Conservation (phyloP, 1,140 invertebrate genomes). For the Maconellicoccus hirsutus region DNA sequence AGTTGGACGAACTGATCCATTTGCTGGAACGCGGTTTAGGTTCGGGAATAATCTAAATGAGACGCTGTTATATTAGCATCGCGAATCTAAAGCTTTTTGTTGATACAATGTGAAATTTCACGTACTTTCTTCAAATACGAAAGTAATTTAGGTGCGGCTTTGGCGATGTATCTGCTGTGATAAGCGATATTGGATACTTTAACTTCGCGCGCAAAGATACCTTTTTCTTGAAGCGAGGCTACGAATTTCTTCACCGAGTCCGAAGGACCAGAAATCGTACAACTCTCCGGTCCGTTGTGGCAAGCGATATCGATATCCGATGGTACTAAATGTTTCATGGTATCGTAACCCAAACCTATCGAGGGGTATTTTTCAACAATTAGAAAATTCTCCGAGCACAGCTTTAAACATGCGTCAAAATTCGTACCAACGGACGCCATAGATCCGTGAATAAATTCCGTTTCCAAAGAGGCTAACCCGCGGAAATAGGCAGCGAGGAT, state of each 20-base stretch:
- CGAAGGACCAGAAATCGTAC: slow-evolving; percentile 45
- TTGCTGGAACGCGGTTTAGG: slow-evolving; percentile 56
- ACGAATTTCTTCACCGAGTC: slow-evolving; percentile 38
- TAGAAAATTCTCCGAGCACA: too few species aligned
- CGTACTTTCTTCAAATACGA: slow-evolving; percentile 53
- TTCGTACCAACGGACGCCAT: slow-evolving; percentile 65
- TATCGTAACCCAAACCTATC: slow-evolving; percentile 44
- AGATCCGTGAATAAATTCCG: slow-evolving; percentile 57
- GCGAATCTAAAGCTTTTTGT: too few species aligned
- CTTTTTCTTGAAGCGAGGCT: slow-evolving; percentile 39
- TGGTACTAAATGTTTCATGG: slow-evolving; percentile 41
- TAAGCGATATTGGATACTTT: slow-evolving; percentile 57
- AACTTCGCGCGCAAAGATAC: slow-evolving; percentile 52
- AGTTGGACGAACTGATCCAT: slow-evolving; percentile 81
- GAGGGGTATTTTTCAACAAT: not conserved
- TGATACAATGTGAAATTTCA: too few species aligned
- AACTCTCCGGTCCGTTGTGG: slow-evolving; percentile 51
- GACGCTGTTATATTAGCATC: too few species aligned
- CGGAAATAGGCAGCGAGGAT: slow-evolving; percentile 68
- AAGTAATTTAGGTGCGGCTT: slow-evolving; percentile 59
- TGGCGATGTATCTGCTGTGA: slow-evolving; percentile 63
- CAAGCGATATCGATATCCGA: slow-evolving; percentile 52
- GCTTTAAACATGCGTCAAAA: not conserved
- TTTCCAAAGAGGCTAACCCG: slow-evolving; percentile 70
- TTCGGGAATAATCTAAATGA: slow-evolving; percentile 43